Conservation (phyloP, 2,888 invertebrate species). For the Torymus aiolomorphi region DNA sequence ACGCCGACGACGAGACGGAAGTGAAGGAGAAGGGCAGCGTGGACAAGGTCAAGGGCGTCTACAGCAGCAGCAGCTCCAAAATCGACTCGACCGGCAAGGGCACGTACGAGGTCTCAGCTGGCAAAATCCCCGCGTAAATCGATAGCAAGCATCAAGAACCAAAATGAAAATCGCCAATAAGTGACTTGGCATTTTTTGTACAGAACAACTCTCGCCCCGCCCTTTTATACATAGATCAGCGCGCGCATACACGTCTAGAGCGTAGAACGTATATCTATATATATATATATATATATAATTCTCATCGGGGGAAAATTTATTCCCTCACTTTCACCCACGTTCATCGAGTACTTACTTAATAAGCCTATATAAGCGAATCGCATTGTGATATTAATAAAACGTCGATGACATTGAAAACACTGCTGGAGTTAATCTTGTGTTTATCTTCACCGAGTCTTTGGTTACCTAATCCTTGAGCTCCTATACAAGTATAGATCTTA, state of each 20-base stretch:
- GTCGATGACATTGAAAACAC: conserved; percentile 52
- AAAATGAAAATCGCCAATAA: background rate
- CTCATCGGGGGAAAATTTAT: no score
- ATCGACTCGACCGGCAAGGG: conserved; percentile 77
- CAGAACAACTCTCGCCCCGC: background rate
- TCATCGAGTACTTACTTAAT: conserved; percentile 46
- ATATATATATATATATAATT: no score
- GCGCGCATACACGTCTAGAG: no score
- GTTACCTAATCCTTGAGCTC: conserved; percentile 24
- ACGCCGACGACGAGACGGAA: conserved; percentile 70
- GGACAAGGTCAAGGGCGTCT: conserved; percentile 76
- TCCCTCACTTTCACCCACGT: conserved; percentile 20
- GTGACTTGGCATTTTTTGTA: background rate
- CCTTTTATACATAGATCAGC: no score
- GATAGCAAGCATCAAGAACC: no score
- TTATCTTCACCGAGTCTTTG: conserved; percentile 5
- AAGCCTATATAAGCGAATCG: conserved; percentile 39
- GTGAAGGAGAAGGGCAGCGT: conserved; percentile 73
- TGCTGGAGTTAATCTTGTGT: conserved; percentile 15
- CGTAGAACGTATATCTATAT: no score
- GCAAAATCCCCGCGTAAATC: conserved; percentile 68
- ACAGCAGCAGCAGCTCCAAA: conserved; percentile 76
- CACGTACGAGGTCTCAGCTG: conserved; percentile 76
- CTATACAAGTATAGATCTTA: no score
- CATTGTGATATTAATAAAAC: conserved; percentile 57